Conservation (phyloP, 2,113 vertebrate species). For the Furnarius figulus region DNA sequence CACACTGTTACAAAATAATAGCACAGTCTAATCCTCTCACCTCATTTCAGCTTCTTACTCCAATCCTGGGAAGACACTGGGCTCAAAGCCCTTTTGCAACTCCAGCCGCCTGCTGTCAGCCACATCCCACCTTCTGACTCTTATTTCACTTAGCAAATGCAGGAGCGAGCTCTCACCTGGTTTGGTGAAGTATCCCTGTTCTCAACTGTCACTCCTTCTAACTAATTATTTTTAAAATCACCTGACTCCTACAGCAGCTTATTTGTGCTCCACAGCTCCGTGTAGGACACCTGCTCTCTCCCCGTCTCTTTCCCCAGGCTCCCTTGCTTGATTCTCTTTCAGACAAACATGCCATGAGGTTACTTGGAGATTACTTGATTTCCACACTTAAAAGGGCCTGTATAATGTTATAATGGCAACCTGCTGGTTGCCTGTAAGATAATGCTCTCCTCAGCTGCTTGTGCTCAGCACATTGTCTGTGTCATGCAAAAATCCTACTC, state of each 20-base stretch:
- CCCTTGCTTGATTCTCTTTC: not conserved
- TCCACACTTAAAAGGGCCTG: not conserved
- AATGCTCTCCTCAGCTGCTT: not conserved
- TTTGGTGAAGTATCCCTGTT: rapidly evolving
- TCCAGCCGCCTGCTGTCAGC: not conserved
- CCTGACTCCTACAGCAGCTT: not conserved
- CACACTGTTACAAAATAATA: not conserved
- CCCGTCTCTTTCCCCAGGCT: not conserved
- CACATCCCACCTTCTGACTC: not conserved
- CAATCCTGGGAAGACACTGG: not conserved
- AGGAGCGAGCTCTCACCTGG: not conserved
- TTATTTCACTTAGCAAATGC: not conserved
- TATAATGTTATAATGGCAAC: not conserved
- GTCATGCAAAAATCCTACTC: not conserved
- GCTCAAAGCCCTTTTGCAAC: not conserved
- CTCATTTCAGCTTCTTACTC: not conserved
- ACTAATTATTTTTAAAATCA: not conserved
- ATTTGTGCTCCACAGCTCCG: rapidly evolving
- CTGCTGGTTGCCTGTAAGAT: not conserved
- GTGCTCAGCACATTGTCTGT: not conserved
- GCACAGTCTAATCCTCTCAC: not conserved
- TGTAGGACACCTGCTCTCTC: not conserved
- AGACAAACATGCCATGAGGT: not conserved
- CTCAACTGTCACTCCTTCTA: not conserved
- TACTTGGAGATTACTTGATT: constrained; percentile 4